These are phyloP conservation scores for Hafferia zeledoni DNA, from an alignment of 2,797 vertebrate species.

Conservation along the genomic window DNA sequence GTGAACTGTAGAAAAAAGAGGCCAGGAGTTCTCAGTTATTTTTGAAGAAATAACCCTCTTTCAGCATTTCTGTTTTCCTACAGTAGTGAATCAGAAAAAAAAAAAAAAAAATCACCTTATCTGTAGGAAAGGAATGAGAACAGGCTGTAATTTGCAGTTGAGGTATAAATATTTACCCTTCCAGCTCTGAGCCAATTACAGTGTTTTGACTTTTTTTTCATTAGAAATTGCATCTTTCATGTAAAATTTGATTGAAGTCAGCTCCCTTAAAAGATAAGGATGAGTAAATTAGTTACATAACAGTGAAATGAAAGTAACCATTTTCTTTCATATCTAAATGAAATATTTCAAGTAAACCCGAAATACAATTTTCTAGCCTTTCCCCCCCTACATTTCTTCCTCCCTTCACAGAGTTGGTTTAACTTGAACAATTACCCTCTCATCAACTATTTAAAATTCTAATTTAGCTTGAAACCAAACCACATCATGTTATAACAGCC, in stretches of 20 bases:
- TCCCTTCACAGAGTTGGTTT: neutral
- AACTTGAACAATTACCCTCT: neutral
- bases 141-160: neutral
- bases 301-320: neutral
- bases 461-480: neutral
- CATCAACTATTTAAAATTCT: neutral
- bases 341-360: neutral
- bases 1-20: neutral
- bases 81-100: neutral
- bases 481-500: neutral
- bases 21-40: neutral
- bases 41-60: neutral
- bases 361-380: neutral
- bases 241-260: slow-evolving; percentile 14
- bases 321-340: slow-evolving; percentile 4
- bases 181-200: neutral
- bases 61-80: neutral
- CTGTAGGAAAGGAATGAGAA: neutral
- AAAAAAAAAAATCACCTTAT: neutral
- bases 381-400: neutral
- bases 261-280: neutral
- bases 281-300: neutral
- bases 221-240: slow-evolving; percentile 8
- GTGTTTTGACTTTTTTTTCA: neutral
- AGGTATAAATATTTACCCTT: slow-evolving; percentile 20